A percentile compares a stretch with the other conserved stretches of the same genome.
phyloP scores from a whole-genome alignment of 2,888 invertebrate genomes.

The Pterostichus madidus region DNA sequence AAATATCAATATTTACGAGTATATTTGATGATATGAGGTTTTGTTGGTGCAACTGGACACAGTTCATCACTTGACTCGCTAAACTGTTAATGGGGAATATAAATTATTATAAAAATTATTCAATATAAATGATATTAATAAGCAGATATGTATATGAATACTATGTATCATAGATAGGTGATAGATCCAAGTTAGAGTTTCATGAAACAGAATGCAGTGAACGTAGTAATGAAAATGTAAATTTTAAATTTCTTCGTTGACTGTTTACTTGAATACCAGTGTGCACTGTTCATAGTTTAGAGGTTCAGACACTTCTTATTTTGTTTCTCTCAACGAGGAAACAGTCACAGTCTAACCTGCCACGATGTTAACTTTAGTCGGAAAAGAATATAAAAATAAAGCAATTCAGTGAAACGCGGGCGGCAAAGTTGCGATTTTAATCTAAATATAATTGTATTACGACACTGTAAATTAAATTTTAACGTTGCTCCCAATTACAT shows the following conservation, averaged over 20 bases:
- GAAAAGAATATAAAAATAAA: constrained; percentile 60
- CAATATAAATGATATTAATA: too few species aligned
- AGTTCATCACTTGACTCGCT: too few species aligned
- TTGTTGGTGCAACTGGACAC: too few species aligned
- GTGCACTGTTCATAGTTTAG: background rate
- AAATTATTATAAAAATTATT: too few species aligned
- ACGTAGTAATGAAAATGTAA: background rate
- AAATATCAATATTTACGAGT: too few species aligned
- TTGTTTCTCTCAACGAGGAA: background rate
- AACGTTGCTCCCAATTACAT: constrained; percentile 71
- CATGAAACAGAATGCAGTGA: too few species aligned
- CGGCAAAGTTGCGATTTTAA: constrained; percentile 71
- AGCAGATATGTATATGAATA: too few species aligned
- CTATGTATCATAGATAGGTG: too few species aligned
- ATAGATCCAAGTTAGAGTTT: too few species aligned
- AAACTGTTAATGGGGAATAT: too few species aligned
- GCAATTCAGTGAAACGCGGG: constrained; percentile 64
- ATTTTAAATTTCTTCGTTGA: constrained; percentile 24
- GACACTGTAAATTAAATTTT: constrained; percentile 72
- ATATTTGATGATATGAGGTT: too few species aligned
- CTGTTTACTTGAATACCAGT: background rate
- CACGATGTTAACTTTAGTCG: constrained; percentile 3
- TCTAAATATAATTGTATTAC: constrained; percentile 72
- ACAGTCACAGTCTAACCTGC: constrained; percentile 19
- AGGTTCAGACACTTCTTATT: constrained; percentile 31